Base-by-base conservation (phyloP, 2,888 invertebrate species). In the Nomada hirtipes region DNA sequence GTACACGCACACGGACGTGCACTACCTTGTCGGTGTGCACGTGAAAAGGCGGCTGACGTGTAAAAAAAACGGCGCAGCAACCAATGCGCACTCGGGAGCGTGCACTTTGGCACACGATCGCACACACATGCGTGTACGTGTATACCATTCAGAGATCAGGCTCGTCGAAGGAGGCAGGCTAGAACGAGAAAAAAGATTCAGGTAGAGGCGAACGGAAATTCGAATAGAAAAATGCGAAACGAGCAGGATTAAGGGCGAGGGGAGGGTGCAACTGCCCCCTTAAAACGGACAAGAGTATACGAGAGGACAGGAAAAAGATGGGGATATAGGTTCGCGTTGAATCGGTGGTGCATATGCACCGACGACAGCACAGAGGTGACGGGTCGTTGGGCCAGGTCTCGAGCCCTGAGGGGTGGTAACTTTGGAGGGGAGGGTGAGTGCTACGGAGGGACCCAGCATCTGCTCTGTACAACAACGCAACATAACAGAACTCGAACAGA, bases 131-230 rank as follows among this genome's bases (percentile, higher is more conserved):
- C 20, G 50, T 20, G 9, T 7, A 36, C 4, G 7, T 20, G 9
- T 36, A 36, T 7, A 36, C 36, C 44, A 55, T 18, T 52, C 52
- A 50, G 11, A 29, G 55, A 20, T 63, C 42, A 67, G 59, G 29
- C 57, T 52, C 23, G 10, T 18, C 29, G 47, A 55, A 53, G 52
- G 57, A 11, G 61, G 59, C 42, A 67, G 60, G 67, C 26, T 42
- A 70, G 73, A 65, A 70, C 20, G 82, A 50, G 75, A 64, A 53
- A 20, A 74, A 23, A 47, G 67, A 76, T 86, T 85, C 83, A 85
- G 88, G 86, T 86, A 87, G 83, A 70, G 36, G 7, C 71, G 83
- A 88, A 86, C 83, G 88, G 86, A 88, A 86, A 88, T 88, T 86
- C 85, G 79, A 85, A 84, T 88, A 83, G 85, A 88, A 87, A 86